These are phyloP conservation scores for Drosophila incognita DNA, from an alignment of 2,888 invertebrate species.

Conservation along the genomic window DNA sequence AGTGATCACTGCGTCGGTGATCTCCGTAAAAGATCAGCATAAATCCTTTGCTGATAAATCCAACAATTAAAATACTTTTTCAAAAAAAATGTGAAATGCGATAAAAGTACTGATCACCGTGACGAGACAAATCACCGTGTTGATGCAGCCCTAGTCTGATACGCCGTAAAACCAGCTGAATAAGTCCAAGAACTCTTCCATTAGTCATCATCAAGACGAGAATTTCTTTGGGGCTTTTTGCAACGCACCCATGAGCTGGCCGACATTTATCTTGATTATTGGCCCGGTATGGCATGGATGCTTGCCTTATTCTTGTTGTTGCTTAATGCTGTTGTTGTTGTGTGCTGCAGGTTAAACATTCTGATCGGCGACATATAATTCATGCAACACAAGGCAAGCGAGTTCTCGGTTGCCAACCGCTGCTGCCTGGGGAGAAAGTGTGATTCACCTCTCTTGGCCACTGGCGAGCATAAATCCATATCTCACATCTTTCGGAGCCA, in stretches of 20 bases:
- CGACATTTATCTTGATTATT: constrained; percentile 79
- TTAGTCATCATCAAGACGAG: constrained; percentile 73
- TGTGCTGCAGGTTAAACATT: constrained; percentile 44
- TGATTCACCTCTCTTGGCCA: constrained; percentile 66
- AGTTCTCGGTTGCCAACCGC: background rate
- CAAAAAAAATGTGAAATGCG: constrained; percentile 19
- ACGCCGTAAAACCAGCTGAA: constrained; percentile 68
- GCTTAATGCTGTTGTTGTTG: constrained; percentile 12
- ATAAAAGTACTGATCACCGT: constrained; percentile 53
- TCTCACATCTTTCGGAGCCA: constrained; percentile 21
- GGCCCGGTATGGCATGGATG: constrained; percentile 34
- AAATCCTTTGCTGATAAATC: constrained; percentile 35
- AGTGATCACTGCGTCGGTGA: constrained; percentile 2
- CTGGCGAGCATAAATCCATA: constrained; percentile 5
- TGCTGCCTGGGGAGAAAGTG: constrained; percentile 67
- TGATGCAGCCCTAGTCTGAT: constrained; percentile 57
- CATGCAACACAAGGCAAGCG: constrained; percentile 52
- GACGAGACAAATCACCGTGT: constrained; percentile 52
- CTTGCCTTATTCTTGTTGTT: constrained; percentile 3
- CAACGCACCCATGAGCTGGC: constrained; percentile 70
- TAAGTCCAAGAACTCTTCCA: constrained; percentile 67
- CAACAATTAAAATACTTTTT: constrained; percentile 37
- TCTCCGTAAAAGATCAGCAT: constrained; percentile 10
- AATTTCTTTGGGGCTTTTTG: constrained; percentile 51
- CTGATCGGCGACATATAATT: constrained; percentile 72